phyloP scores from a whole-genome alignment of 2,888 invertebrate species.

The Diaperis boleti region DNA sequence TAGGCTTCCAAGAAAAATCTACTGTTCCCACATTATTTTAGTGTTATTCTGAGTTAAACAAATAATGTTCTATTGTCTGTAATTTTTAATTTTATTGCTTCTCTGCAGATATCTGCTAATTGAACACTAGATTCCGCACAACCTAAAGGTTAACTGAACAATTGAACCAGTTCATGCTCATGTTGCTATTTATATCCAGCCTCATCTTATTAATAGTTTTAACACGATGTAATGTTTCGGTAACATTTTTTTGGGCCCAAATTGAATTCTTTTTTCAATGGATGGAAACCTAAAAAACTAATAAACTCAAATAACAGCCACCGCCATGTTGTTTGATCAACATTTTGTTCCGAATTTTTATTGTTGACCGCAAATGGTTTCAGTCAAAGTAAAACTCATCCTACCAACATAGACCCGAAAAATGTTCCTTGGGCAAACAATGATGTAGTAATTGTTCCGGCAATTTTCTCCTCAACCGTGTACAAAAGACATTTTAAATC shows the following conservation, averaged over 20 bases:
- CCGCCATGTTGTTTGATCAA: background rate
- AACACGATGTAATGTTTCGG: too few relatives aligned
- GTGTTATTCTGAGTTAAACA: too few relatives aligned
- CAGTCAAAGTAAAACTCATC: background rate
- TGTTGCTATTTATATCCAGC: constrained; percentile 5
- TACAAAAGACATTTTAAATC: constrained; percentile 34
- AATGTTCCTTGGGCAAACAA: constrained; percentile 24
- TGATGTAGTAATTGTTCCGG: constrained; percentile 31
- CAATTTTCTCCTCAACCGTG: constrained; percentile 26
- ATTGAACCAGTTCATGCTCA: constrained; percentile 18
- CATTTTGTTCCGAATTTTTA: background rate
- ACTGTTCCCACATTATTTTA: too few relatives aligned
- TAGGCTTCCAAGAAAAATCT: too few relatives aligned
- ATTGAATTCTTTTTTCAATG: too few relatives aligned
- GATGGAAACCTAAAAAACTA: too few relatives aligned
- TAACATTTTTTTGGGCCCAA: too few relatives aligned
- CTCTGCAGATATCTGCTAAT: background rate
- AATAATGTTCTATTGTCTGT: too few relatives aligned
- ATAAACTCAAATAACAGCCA: constrained; percentile 12
- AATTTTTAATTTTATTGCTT: too few relatives aligned
- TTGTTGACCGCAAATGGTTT: constrained; percentile 1
- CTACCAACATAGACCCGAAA: too few relatives aligned
- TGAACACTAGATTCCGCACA: background rate
- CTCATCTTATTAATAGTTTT: background rate
- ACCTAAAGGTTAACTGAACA: constrained; percentile 22